Evolutionary conservation across 1,140 invertebrate species (phyloP).

Genomic region (Pseudomyrmex flavicornis): DNA sequence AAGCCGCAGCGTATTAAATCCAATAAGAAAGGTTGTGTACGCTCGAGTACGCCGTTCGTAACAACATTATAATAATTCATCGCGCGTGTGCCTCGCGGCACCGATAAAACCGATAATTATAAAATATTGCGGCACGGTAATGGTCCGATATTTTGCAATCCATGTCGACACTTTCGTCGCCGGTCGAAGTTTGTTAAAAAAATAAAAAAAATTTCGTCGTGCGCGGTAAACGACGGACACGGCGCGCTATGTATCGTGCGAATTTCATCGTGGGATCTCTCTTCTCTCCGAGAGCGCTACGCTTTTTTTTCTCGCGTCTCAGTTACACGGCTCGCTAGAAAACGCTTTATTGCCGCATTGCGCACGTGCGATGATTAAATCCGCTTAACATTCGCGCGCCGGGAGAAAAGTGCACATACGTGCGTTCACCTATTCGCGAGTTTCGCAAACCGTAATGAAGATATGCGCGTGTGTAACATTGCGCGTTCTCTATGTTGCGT

Average conservation of each 20-base stretch:
- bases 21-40: conserved; percentile 51
- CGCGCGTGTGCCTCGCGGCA: conserved; percentile 6
- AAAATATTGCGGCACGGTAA: conserved; percentile 64
- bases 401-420: not conserved
- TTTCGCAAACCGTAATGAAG: not conserved
- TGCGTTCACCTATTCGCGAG: not conserved
- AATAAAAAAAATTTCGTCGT: not conserved
- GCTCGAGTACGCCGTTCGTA: conserved; percentile 30
- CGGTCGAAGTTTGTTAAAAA: not conserved
- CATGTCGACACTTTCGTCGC: conserved; percentile 6
- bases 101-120: conserved; percentile 71
- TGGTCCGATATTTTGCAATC: conserved; percentile 54
- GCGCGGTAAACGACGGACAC: conserved; percentile 39
- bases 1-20: conserved; percentile 46
- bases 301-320: conserved; percentile 43
- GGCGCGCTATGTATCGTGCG: not conserved
- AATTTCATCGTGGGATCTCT: conserved; percentile 36
- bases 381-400: not conserved
- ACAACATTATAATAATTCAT: conserved; percentile 59
- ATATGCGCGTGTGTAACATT: not conserved
- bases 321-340: conserved; percentile 29
- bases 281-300: not conserved
- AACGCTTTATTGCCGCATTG: conserved; percentile 15
- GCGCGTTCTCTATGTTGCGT: not conserved
- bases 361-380: conserved; percentile 33